phyloP scores from a whole-genome alignment of 2,888 invertebrate genomes.

The Coleophora flavipennella region DNA sequence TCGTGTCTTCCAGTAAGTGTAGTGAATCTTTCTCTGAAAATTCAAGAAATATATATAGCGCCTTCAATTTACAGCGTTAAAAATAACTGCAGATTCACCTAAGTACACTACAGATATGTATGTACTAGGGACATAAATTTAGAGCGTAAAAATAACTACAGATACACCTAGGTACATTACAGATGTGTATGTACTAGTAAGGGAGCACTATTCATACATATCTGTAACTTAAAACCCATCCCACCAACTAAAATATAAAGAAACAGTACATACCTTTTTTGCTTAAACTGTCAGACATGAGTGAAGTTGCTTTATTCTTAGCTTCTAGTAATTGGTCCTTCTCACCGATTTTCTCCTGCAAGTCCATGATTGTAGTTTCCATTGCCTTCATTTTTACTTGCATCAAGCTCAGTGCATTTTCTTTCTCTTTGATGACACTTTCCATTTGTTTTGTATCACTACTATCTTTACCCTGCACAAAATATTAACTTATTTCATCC shows the following conservation, averaged over 20 bases:
- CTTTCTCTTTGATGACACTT: conserved; percentile 75
- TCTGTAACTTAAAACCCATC: too few species aligned
- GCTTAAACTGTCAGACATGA: conserved; percentile 81
- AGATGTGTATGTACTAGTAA: too few species aligned
- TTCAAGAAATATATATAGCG: conserved; percentile 3
- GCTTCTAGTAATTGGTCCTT: conserved; percentile 88
- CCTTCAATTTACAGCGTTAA: too few species aligned
- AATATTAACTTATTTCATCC: not conserved
- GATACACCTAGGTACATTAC: too few species aligned
- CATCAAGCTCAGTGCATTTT: conserved; percentile 51
- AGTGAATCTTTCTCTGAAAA: conserved; percentile 77
- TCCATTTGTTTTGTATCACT: conserved; percentile 67
- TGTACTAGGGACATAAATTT: too few species aligned
- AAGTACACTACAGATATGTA: too few species aligned
- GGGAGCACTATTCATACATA: too few species aligned
- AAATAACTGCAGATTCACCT: too few species aligned
- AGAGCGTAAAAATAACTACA: too few species aligned
- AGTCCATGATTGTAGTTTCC: conserved; percentile 83
- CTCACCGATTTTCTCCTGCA: conserved; percentile 86
- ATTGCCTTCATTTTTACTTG: conserved; percentile 72
- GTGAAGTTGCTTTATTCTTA: conserved; percentile 82
- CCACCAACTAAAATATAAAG: too few species aligned
- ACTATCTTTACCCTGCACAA: conserved; percentile 34
- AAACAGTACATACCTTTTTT: conserved; percentile 68
- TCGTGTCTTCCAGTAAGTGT: conserved; percentile 83